Percentiles rank a stretch among this genome's conserved stretches.
Conservation (phyloP, 2,113 vertebrate species). For the Pogona vitticeps region DNA sequence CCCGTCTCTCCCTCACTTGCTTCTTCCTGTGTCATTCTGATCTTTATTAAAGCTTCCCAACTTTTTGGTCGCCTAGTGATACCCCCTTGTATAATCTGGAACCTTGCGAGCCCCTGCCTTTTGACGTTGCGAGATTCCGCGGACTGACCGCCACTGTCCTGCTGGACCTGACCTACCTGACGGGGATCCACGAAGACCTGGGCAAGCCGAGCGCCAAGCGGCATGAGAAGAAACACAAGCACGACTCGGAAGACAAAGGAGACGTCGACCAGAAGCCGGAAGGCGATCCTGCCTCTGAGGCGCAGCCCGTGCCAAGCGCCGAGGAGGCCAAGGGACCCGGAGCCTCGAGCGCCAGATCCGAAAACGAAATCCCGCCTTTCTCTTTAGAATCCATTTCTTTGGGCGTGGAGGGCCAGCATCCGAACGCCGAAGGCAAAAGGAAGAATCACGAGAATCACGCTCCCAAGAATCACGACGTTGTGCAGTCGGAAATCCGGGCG, state of each 20-base stretch:
- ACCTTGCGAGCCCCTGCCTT: slow-evolving; percentile 94
- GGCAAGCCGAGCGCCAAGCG: slow-evolving; percentile 84
- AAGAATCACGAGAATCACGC: slow-evolving; percentile 83
- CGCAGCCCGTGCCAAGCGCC: slow-evolving; percentile 78
- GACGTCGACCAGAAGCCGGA: slow-evolving; percentile 80
- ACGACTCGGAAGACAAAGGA: slow-evolving; percentile 82
- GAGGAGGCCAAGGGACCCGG: slow-evolving; percentile 86
- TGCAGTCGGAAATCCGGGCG: slow-evolving; percentile 90
- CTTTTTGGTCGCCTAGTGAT: slow-evolving; percentile 99
- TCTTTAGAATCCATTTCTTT: slow-evolving; percentile 71
- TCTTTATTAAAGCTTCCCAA: slow-evolving; percentile 99
- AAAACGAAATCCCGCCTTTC: slow-evolving; percentile 85
- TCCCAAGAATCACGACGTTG: slow-evolving; percentile 77
- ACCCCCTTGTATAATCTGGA: slow-evolving; percentile 98
- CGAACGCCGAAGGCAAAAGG: slow-evolving; percentile 79
- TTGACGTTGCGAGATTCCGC: slow-evolving; percentile 93
- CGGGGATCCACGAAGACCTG: slow-evolving; percentile 92
- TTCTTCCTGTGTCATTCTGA: slow-evolving; percentile 88
- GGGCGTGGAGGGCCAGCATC: slow-evolving; percentile 73
- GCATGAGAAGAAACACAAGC: slow-evolving; percentile 90
- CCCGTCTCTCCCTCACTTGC: slow-evolving; percentile 87
- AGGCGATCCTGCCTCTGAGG: slow-evolving; percentile 73
- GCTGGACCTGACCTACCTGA: slow-evolving; percentile 95
- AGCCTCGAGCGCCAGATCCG: slow-evolving; percentile 79
- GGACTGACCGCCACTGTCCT: slow-evolving; percentile 92